A percentile compares a stretch with the other conserved stretches of the same genome.
phyloP scores from a whole-genome alignment of 2,888 invertebrate species.

The Terebella lapidaria region DNA sequence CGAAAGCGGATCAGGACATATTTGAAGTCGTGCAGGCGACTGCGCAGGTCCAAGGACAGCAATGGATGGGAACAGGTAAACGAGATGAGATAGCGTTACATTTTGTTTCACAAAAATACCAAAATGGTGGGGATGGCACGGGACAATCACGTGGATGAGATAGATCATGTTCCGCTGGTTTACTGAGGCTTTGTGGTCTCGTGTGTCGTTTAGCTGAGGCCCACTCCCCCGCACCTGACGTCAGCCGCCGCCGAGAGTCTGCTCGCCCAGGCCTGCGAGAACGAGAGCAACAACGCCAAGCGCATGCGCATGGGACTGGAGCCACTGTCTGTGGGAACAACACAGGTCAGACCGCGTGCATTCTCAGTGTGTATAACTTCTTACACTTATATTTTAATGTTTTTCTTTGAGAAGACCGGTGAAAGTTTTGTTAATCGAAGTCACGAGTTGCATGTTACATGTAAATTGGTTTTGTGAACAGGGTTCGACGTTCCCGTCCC shows the following conservation, averaged over 20 bases:
- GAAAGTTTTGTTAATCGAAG: no score
- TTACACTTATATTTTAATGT: neutral
- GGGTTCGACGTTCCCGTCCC: no score
- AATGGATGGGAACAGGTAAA: constrained; percentile 79
- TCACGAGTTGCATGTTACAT: no score
- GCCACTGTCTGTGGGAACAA: constrained; percentile 58
- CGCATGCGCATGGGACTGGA: constrained; percentile 93
- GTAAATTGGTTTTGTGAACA: no score
- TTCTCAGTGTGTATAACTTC: neutral
- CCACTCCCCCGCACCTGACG: constrained; percentile 92
- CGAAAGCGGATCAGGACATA: constrained; percentile 91
- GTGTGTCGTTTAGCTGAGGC: constrained; percentile 68
- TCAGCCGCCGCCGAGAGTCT: constrained; percentile 95
- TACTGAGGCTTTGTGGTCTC: no score
- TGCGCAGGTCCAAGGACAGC: constrained; percentile 80
- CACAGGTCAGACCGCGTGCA: neutral
- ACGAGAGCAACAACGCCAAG: constrained; percentile 95
- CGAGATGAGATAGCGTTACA: no score
- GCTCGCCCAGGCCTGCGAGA: constrained; percentile 91
- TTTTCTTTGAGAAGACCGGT: no score
- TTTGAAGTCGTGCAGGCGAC: constrained; percentile 88
- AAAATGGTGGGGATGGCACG: neutral
- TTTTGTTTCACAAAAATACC: neutral
- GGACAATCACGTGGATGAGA: no score
- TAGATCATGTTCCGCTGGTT: no score